Evolutionary conservation across 2,888 invertebrate species (phyloP), one percentile per base, ranked within the genome.

Genomic region (Cremastobaeus sp.): DNA sequence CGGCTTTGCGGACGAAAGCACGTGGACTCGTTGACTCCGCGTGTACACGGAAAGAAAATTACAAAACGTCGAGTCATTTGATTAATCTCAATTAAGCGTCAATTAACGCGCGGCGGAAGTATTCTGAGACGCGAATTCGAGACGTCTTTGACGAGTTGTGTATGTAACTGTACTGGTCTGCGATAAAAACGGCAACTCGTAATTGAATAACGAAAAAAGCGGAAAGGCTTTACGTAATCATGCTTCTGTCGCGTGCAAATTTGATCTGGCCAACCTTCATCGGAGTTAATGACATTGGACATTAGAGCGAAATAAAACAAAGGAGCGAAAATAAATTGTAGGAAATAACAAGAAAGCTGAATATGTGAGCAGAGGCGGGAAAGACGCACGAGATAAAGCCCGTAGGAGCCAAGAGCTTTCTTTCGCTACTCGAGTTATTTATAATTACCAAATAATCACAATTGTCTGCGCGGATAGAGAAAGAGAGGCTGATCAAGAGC

Each of bases 391-490:
- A 32, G 43, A 43, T 35, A 39, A 41, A 52, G 28, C 45, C 2
- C 37, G 35, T 35, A 52, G 45, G 45, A 59, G 52, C 59, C 28
- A 59, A 45, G 39, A 52, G 59, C 59, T 59, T 69, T 69, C 52
- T 45, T 59, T 9, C 21, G 55, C 45, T 43, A 21, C 50, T 52
- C 1, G 25, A 60, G 59, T 69, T 69, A 69, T 69, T 69, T 69
- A 69, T 52, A 69, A 69, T 69, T 59, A 68, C 45, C 50, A 47
- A 69, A 59, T 69, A 69, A 69, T 55, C 25, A 55, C 62, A 70
- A 69, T 62, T 62, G 54, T 54, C 54, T 21, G 55, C 43, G 35
- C 35, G 50, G 54, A 60, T 18, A 69, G 39, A 60, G 57, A 52
- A 50, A 50, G 52, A 20, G 35, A 34, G 43, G 45, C 68, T 14